A percentile compares a stretch with the other conserved stretches of the same genome.
Evolutionary conservation across 1,140 invertebrate genomes (phyloP).

Genomic region (Dryas iulia): DNA sequence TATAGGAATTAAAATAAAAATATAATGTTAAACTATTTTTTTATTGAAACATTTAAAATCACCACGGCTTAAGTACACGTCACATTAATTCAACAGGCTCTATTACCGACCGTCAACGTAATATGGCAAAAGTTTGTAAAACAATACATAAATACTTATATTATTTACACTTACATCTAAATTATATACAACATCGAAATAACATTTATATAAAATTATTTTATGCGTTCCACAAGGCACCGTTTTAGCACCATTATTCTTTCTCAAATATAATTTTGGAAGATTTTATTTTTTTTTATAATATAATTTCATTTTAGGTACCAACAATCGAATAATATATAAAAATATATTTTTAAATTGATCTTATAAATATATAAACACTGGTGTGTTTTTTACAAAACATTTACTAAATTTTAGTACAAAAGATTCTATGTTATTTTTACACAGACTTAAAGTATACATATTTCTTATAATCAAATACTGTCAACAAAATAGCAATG

Average conservation of each 20-base stretch:
- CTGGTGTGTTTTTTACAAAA: neutral
- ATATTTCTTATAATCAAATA: neutral
- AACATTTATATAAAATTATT: slow-evolving; percentile 35
- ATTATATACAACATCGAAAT: slow-evolving; percentile 46
- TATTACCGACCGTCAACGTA: slow-evolving; percentile 28
- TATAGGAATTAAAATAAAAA: slow-evolving; percentile 11
- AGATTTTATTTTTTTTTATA: slow-evolving; percentile 10
- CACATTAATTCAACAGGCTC: slow-evolving; percentile 38
- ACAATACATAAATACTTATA: slow-evolving; percentile 51
- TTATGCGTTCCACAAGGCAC: slow-evolving; percentile 46
- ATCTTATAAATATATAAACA: slow-evolving; percentile 1
- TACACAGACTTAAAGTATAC: neutral
- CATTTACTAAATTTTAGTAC: neutral
- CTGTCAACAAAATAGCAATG: neutral
- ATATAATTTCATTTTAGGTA: slow-evolving; percentile 20
- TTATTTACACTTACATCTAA: slow-evolving; percentile 54
- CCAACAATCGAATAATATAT: neutral
- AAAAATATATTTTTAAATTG: neutral
- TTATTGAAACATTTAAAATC: slow-evolving; percentile 68
- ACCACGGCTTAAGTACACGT: slow-evolving; percentile 62
- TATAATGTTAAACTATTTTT: slow-evolving; percentile 27
- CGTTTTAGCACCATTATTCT: slow-evolving; percentile 49
- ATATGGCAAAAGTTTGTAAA: slow-evolving; percentile 59
- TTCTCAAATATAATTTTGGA: slow-evolving; percentile 17
- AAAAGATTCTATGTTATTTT: neutral